phyloP scores from a whole-genome alignment of 1,140 invertebrate species.

The Drosophila arizonae region DNA sequence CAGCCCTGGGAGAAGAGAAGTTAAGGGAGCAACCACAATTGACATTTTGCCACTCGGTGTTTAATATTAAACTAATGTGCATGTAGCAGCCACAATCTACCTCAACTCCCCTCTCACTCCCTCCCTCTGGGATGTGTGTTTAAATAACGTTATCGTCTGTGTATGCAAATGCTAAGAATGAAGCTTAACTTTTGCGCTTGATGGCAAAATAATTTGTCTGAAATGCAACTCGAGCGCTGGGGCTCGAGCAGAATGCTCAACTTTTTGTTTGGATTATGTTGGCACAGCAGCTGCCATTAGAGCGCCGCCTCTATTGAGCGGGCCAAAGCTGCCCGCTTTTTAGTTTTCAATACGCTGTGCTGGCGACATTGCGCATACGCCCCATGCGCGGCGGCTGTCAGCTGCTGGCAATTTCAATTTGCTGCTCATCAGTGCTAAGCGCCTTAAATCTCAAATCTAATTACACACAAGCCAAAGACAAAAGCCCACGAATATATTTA shows the following conservation, averaged over 20 bases:
- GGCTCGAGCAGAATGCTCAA: slow-evolving; percentile 6
- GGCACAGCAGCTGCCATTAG: not conserved
- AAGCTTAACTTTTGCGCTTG: slow-evolving; percentile 64
- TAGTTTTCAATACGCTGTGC: not conserved
- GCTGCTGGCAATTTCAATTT: slow-evolving; percentile 56
- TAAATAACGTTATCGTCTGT: slow-evolving; percentile 54
- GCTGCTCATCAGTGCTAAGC: slow-evolving; percentile 55
- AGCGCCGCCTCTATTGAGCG: not conserved
- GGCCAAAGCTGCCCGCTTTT: not conserved
- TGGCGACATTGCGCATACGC: slow-evolving; percentile 32
- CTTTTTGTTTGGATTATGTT: slow-evolving; percentile 6
- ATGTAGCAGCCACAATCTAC: slow-evolving; percentile 50
- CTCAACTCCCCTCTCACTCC: too few relatives aligned
- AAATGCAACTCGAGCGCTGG: slow-evolving; percentile 43
- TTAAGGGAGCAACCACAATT: slow-evolving; percentile 35
- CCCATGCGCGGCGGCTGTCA: slow-evolving; percentile 14
- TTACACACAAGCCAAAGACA: slow-evolving; percentile 70
- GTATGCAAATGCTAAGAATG: slow-evolving; percentile 50
- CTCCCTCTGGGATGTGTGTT: slow-evolving; percentile 39
- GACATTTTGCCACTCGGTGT: slow-evolving; percentile 61
- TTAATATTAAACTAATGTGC: slow-evolving; percentile 70
- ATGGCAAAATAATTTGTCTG: slow-evolving; percentile 64
- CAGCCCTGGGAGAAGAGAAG: slow-evolving; percentile 7
- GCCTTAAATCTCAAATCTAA: slow-evolving; percentile 77
- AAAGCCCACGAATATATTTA: slow-evolving; percentile 64